Evolutionary conservation across 2,888 invertebrate species (phyloP).

Genomic region (Onthophagus sagittarius): DNA sequence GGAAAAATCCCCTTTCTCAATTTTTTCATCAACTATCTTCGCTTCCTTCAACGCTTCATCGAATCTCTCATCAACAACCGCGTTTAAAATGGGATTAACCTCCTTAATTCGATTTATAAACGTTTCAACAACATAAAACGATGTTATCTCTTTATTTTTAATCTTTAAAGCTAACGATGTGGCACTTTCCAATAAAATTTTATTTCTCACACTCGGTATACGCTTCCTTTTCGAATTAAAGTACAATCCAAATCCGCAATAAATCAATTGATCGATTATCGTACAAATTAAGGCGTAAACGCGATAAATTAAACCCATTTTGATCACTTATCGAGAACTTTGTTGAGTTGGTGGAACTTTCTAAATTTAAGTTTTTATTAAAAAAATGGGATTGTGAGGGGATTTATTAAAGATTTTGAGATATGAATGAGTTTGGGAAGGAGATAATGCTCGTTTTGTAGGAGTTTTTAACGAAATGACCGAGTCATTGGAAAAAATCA

Average conservation of each 20-base stretch:
- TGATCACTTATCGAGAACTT: background rate
- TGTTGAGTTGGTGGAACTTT: too few relatives aligned
- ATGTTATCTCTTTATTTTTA: slow-evolving; percentile 57
- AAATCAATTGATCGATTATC: slow-evolving; percentile 14
- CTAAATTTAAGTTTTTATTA: too few relatives aligned
- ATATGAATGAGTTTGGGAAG: too few relatives aligned
- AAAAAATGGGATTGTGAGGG: too few relatives aligned
- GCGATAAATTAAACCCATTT: slow-evolving; percentile 3
- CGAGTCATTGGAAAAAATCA: too few relatives aligned
- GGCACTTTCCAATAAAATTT: slow-evolving; percentile 56
- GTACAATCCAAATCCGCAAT: slow-evolving; percentile 18
- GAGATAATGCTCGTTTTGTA: too few relatives aligned
- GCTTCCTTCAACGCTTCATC: slow-evolving; percentile 77
- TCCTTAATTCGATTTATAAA: slow-evolving; percentile 75
- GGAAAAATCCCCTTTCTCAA: slow-evolving; percentile 56
- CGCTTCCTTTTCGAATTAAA: slow-evolving; percentile 13
- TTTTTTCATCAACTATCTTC: slow-evolving; percentile 62
- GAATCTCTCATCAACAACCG: slow-evolving; percentile 78
- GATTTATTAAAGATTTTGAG: too few relatives aligned
- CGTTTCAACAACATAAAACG: slow-evolving; percentile 65
- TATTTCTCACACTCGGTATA: slow-evolving; percentile 10
- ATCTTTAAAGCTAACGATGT: slow-evolving; percentile 65
- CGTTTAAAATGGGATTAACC: slow-evolving; percentile 73
- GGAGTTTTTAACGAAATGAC: too few relatives aligned
- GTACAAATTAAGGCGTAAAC: slow-evolving; percentile 1